phyloP scores from a whole-genome alignment of 2,888 invertebrate species.

The Melieria picta region DNA sequence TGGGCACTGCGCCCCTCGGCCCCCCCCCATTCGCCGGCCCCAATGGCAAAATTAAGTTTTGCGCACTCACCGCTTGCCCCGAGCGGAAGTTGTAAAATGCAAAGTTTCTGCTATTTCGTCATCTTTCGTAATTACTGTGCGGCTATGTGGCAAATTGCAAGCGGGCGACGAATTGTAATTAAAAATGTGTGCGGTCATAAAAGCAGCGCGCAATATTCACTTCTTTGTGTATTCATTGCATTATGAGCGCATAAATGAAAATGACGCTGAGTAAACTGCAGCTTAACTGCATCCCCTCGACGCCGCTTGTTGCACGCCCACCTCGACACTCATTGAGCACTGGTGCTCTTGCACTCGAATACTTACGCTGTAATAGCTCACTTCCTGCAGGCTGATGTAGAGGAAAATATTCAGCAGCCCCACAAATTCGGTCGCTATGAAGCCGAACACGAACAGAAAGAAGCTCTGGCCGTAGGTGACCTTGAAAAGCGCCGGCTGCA shows the following conservation, averaged over 20 bases:
- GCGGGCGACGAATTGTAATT: neutral
- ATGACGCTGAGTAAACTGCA: too few species aligned
- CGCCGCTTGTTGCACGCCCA: too few species aligned
- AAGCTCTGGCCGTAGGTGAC: constrained; percentile 91
- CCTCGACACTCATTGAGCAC: too few species aligned
- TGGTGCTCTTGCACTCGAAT: neutral
- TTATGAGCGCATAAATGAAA: too few species aligned
- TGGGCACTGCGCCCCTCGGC: neutral
- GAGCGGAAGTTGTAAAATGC: neutral
- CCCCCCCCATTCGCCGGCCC: neutral
- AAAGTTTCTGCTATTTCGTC: neutral
- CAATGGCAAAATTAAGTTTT: neutral
- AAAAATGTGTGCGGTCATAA: neutral
- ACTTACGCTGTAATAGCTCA: constrained; percentile 63
- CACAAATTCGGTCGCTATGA: constrained; percentile 84
- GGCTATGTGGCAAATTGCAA: neutral
- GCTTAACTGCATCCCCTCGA: too few species aligned
- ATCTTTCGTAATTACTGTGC: neutral
- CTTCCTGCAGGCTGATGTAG: constrained; percentile 72
- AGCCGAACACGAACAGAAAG: constrained; percentile 84
- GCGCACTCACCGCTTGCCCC: neutral
- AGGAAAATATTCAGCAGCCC: constrained; percentile 88
- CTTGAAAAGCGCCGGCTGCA: constrained; percentile 82
- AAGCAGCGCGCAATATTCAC: too few species aligned
- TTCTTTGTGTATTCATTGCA: too few species aligned